Conservation (phyloP, 2,113 vertebrate species). For the Collichthys lucidus region DNA sequence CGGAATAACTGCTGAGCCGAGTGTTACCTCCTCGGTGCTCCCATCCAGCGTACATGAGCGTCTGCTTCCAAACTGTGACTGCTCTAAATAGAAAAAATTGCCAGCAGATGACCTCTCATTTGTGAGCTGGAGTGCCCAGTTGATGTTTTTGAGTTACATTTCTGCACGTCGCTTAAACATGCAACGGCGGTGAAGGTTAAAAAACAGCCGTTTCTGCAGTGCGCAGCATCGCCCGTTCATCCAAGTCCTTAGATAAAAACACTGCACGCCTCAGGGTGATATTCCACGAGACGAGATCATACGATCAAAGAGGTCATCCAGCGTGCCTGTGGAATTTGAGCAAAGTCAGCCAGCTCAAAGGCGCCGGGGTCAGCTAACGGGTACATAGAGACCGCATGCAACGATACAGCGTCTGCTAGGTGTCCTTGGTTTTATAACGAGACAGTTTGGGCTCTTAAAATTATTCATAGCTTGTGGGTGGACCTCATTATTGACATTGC, state of each 20-base stretch:
- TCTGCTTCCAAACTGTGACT: constrained; percentile 9
- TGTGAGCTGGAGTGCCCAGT: neutral
- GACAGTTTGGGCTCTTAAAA: constrained; percentile 42
- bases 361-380: constrained; percentile 40
- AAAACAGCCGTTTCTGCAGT: constrained; percentile 1
- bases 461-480: constrained; percentile 70
- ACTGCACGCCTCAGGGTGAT: constrained; percentile 42
- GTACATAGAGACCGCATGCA: constrained; percentile 10
- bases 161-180: too few relatives aligned
- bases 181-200: neutral
- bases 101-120: neutral
- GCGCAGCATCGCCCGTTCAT: neutral
- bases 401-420: neutral
- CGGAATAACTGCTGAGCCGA: neutral
- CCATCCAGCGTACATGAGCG: constrained; percentile 21
- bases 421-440: constrained; percentile 68
- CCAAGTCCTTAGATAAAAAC: constrained; percentile 35
- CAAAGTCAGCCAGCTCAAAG: too few relatives aligned
- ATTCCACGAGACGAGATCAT: constrained; percentile 46
- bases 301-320: constrained; percentile 63
- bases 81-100: neutral
- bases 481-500: constrained; percentile 64
- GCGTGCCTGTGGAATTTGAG: constrained; percentile 43
- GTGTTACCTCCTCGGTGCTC: constrained; percentile 1
- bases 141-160: neutral